Evolutionary conservation across 2,113 vertebrate genomes (phyloP).

Genomic region (Rattus norvegicus): GRCr8 NC_086025.1:34808001-34808500

Average conservation of each 20-base stretch:
- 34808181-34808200: background rate
- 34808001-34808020: too few species aligned
- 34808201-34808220: background rate
- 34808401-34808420: background rate
- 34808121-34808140: background rate
- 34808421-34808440: background rate
- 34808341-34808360: background rate
- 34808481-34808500: too few species aligned
- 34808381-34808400: background rate
- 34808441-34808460: background rate
- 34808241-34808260: background rate
- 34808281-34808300: background rate
- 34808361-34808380: background rate
- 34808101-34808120: background rate
- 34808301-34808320: background rate
- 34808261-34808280: background rate
- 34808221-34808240: background rate
- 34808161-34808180: background rate
- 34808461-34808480: too few species aligned
- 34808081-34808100: too few species aligned
- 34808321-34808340: background rate
- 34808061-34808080: too few species aligned
- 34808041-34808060: too few species aligned
- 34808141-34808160: background rate
- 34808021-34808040: too few species aligned